Percentiles rank a stretch among this genome's conserved stretches.
Conservation (phyloP, 2,797 vertebrate species). For the Coilia nasus region DNA sequence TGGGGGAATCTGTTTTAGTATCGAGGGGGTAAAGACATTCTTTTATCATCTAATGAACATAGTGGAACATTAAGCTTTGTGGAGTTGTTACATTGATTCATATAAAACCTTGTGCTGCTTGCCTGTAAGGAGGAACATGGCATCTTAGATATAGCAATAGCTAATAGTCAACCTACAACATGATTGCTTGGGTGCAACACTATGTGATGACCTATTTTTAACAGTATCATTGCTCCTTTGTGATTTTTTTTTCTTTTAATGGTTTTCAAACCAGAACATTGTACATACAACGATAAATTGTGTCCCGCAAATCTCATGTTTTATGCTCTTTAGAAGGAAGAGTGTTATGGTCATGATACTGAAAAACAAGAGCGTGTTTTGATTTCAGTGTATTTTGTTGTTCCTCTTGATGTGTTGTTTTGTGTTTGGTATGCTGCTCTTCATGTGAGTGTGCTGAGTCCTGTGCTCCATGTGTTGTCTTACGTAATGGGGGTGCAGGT, state of each 20-base stretch:
- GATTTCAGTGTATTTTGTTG: too few relatives aligned
- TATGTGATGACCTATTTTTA: background rate
- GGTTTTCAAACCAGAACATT: too few relatives aligned
- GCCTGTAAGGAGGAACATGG: background rate
- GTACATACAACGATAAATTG: too few relatives aligned
- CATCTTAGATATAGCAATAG: background rate
- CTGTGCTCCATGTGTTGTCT: background rate
- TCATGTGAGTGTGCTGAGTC: background rate
- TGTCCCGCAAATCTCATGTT: too few relatives aligned
- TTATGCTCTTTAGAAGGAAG: too few relatives aligned
- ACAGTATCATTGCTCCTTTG: too few relatives aligned
- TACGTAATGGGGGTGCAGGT: conserved; percentile 16
- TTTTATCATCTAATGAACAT: background rate
- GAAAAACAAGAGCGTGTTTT: too few relatives aligned
- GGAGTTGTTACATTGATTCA: background rate
- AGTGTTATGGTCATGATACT: too few relatives aligned
- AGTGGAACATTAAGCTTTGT: background rate
- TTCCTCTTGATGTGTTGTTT: too few relatives aligned
- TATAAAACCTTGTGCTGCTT: background rate
- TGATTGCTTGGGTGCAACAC: background rate
- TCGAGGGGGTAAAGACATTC: background rate
- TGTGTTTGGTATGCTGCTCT: background rate
- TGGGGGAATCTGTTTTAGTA: background rate
- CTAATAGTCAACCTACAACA: background rate
- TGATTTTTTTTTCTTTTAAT: too few relatives aligned